phyloP scores from a whole-genome alignment of 2,113 vertebrate genomes.

The Dicaeum eximium region DNA sequence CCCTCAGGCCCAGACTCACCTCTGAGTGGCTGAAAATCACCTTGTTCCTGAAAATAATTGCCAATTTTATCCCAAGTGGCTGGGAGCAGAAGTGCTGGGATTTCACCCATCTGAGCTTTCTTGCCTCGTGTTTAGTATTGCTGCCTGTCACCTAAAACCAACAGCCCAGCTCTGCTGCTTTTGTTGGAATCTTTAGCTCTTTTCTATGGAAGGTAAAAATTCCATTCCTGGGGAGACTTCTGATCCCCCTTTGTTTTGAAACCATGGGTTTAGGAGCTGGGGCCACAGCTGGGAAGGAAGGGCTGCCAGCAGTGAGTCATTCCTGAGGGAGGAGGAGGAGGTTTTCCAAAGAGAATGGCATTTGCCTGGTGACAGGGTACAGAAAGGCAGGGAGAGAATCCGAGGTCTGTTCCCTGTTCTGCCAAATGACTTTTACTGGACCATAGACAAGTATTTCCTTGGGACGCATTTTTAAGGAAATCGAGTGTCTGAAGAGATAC shows the following conservation, averaged over 20 bases:
- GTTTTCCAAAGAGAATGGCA: not conserved
- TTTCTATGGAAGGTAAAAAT: not conserved
- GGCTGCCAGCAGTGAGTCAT: not conserved
- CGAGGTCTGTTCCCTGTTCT: not conserved
- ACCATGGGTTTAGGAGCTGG: not conserved
- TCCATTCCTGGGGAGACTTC: not conserved
- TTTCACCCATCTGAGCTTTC: not conserved
- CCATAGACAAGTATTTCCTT: not conserved
- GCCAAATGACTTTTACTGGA: not conserved
- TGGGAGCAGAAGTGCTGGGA: not conserved
- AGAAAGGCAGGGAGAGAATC: not conserved
- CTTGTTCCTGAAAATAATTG: not conserved
- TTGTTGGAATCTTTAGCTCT: not conserved
- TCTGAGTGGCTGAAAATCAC: not conserved
- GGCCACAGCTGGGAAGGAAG: not conserved
- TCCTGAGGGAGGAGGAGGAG: not conserved
- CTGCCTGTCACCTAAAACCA: not conserved
- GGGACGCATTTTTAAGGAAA: not conserved
- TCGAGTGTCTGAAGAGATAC: not conserved
- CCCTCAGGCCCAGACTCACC: not conserved
- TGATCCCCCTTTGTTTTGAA: not conserved
- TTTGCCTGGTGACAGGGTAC: not conserved
- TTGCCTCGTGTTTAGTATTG: not conserved
- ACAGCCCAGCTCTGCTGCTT: not conserved
- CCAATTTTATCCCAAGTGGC: not conserved